Base-by-base conservation (phyloP, 1,140 invertebrate genomes). In the Drosophila melanica region DNA sequence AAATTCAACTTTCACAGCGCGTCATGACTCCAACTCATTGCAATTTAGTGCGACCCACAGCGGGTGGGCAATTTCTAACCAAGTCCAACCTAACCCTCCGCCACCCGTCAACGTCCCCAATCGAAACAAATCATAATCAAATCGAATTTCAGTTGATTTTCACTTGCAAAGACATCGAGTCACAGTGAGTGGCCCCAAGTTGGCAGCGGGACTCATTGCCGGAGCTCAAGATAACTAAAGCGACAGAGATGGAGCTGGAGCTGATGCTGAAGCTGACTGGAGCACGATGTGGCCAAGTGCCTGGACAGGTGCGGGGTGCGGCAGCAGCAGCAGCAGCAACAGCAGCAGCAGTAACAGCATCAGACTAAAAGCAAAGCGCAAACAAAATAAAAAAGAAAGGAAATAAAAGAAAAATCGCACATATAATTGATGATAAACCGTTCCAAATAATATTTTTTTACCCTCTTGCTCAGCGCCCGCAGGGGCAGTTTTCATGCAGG, bases 391-490 rank as follows among this genome's bases (percentile, higher is more conserved):
- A 57, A 27, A n/a, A 59, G 55, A 67, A 51, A 66, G 55, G 50
- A 75, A 77, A 68, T 68, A 70, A 67, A 55, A 41, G 48, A 79
- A 87, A 77, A 84, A 70, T 77, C 79, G 79, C 84, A 84, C 84
- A 87, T 87, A 87, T 89, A 87, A 87, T 87, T 87, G 84, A 87
- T 87, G 84, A 87, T 87, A 87, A 87, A 87, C 86, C 84, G 86
- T 89, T 89, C 84, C 84, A 87, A 90, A 87, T 87, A 87, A 87
- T 87, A 89, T 84, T 71, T 89, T 81, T 57, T 58, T 48, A 6
- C n/a, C 16, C n/a, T 27, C 51, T 50, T 41, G 18, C 37, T 33
- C 53, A 55, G 33, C 30, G 66, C 59, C 66, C 58, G 42, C 33
- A 16, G 39, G 58, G 66, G 66, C 57, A 69, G 58, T 23, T 12